Evolutionary conservation across 2,113 vertebrate genomes (phyloP).

Genomic region (Regulus satrapa): DNA sequence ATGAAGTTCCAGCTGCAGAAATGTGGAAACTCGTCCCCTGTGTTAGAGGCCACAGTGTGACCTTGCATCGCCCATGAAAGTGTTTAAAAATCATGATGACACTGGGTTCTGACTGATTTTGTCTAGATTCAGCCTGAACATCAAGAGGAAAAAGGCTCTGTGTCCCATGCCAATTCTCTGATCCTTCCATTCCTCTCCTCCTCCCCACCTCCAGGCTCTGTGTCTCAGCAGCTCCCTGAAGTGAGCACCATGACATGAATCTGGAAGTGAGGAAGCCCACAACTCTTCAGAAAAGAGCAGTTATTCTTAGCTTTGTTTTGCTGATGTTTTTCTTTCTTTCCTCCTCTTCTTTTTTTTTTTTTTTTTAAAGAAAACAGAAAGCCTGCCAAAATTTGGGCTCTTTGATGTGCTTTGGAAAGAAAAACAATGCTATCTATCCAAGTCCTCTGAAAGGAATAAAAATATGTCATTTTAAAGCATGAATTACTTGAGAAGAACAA

Average conservation of each 20-base stretch:
- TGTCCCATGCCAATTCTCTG: neutral
- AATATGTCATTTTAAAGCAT: conserved; percentile 36
- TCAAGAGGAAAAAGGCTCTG: neutral
- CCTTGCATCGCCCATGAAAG: neutral
- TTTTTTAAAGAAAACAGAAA: conserved; percentile 38
- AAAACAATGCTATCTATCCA: conserved; percentile 58
- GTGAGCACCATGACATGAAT: conserved; percentile 24
- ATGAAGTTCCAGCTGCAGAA: neutral
- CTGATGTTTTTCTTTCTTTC: conserved; percentile 42
- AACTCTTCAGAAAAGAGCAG: conserved; percentile 53
- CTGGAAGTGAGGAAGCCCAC: conserved; percentile 17
- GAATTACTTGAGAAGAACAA: conserved; percentile 26
- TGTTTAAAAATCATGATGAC: neutral
- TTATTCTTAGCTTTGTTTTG: conserved; percentile 56
- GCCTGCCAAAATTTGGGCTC: conserved; percentile 44
- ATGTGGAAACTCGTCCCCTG: neutral
- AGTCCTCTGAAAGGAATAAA: conserved; percentile 43
- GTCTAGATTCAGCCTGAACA: neutral
- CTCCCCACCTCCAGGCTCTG: conserved; percentile 20
- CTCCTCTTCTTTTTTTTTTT: neutral
- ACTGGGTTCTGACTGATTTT: neutral
- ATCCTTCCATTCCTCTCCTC: conserved; percentile 4
- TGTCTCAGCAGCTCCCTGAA: conserved; percentile 51
- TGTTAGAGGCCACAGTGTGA: neutral
- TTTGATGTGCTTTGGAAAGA: conserved; percentile 67